These are phyloP conservation scores for Orius laevigatus DNA, from an alignment of 1,140 invertebrate genomes.

Conservation along the genomic window DNA sequence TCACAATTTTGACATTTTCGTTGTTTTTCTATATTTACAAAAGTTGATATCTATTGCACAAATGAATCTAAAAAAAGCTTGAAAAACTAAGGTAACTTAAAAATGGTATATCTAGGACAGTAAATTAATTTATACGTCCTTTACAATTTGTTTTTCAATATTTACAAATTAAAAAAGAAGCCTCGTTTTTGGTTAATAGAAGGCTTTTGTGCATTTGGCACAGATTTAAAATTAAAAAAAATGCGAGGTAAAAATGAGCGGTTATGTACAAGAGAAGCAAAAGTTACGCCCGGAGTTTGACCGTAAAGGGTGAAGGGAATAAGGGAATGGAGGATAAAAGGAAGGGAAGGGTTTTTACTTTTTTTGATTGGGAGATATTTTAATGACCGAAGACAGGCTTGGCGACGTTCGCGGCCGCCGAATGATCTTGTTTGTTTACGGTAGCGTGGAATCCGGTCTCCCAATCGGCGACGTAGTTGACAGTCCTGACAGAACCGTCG, in stretches of 20 bases:
- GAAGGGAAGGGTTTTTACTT: neutral
- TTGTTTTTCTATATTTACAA: neutral
- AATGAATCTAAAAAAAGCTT: neutral
- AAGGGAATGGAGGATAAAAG: neutral
- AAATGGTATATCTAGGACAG: neutral
- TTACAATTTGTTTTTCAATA: no score
- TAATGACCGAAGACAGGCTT: constrained; percentile 7
- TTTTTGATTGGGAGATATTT: neutral
- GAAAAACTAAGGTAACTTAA: neutral
- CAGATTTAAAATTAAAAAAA: no score
- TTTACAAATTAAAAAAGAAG: no score
- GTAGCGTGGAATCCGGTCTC: constrained; percentile 60
- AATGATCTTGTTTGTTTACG: constrained; percentile 38
- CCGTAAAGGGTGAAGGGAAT: no score
- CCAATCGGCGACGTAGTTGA: constrained; percentile 61
- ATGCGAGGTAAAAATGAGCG: no score
- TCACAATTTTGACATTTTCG: neutral
- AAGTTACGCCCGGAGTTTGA: no score
- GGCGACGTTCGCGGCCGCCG: constrained; percentile 10
- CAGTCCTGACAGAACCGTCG: constrained; percentile 56
- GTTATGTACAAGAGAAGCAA: no score
- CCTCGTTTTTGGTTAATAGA: no score
- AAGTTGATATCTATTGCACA: neutral
- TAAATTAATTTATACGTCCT: no score
- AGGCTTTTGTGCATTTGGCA: no score